phyloP scores from a whole-genome alignment of 1,140 invertebrate genomes.

The Bombus haemorrhoidalis region DNA sequence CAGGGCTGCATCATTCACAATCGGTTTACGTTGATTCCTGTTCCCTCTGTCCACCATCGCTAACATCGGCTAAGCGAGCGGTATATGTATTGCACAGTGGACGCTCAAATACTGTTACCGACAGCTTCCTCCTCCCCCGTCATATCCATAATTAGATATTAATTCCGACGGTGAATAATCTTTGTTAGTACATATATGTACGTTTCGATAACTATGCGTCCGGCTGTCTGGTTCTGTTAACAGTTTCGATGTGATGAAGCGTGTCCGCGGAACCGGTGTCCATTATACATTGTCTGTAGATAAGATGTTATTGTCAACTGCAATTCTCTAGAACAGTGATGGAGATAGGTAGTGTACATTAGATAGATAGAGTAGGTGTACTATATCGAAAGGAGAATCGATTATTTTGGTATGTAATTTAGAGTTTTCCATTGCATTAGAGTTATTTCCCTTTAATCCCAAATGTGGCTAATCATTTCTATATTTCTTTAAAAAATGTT shows the following conservation, averaged over 20 bases:
- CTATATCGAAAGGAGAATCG: background rate
- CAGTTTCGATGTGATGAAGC: background rate
- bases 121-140: slow-evolving; percentile 37
- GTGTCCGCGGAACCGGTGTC: background rate
- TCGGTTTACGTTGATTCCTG: background rate
- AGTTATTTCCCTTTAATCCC: background rate
- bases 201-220: slow-evolving; percentile 31
- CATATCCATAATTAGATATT: slow-evolving; percentile 53
- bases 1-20: background rate
- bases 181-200: slow-evolving; percentile 21
- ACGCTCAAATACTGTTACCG: slow-evolving; percentile 43
- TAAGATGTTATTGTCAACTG: background rate
- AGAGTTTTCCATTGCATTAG: background rate
- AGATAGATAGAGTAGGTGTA: no score
- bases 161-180: slow-evolving; percentile 46
- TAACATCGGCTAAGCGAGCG: background rate
- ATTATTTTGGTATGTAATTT: background rate
- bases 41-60: background rate
- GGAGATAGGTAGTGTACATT: background rate
- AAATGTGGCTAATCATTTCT: no score
- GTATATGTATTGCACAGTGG: slow-evolving; percentile 1
- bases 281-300: background rate
- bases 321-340: background rate
- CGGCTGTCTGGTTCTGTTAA: background rate
- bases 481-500: no score